These are phyloP conservation scores for Atopsyche davidsoni DNA, from an alignment of 1,140 invertebrate genomes.

Conservation along the genomic window DNA sequence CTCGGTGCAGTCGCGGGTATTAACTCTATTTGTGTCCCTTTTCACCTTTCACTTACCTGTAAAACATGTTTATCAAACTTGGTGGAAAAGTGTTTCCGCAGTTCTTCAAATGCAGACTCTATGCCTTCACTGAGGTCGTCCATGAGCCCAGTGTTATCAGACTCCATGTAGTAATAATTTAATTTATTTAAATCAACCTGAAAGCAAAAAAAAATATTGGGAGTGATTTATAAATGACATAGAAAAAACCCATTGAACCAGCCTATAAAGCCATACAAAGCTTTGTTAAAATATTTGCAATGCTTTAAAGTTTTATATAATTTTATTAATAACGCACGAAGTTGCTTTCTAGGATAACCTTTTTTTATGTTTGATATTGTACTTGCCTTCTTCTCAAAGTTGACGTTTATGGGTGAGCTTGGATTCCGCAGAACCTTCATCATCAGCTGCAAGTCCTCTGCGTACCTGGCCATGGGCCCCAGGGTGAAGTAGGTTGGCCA, in stretches of 20 bases:
- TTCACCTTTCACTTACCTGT: too few species aligned
- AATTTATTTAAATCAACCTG: slow-evolving; percentile 63
- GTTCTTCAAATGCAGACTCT: too few species aligned
- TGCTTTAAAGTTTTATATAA: neutral
- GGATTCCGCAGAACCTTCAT: slow-evolving; percentile 60
- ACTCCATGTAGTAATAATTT: slow-evolving; percentile 72
- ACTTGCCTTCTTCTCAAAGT: slow-evolving; percentile 8
- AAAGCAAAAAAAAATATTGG: slow-evolving; percentile 20
- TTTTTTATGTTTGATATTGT: neutral
- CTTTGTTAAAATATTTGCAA: neutral
- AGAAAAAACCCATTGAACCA: neutral
- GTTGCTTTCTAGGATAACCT: neutral
- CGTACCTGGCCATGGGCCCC: slow-evolving; percentile 78
- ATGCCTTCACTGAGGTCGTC: slow-evolving; percentile 60
- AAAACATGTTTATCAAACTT: too few species aligned
- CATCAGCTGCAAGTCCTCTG: slow-evolving; percentile 68
- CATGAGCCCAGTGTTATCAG: slow-evolving; percentile 58
- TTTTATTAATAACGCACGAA: neutral
- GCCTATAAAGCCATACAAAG: neutral
- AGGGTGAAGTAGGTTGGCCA: slow-evolving; percentile 59
- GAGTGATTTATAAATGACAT: neutral
- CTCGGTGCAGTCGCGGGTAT: too few species aligned
- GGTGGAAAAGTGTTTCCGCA: too few species aligned
- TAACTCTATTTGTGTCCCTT: too few species aligned
- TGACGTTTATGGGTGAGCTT: slow-evolving; percentile 42